phyloP scores from a whole-genome alignment of 2,113 vertebrate genomes.

The Toxotes jaculatrix region DNA sequence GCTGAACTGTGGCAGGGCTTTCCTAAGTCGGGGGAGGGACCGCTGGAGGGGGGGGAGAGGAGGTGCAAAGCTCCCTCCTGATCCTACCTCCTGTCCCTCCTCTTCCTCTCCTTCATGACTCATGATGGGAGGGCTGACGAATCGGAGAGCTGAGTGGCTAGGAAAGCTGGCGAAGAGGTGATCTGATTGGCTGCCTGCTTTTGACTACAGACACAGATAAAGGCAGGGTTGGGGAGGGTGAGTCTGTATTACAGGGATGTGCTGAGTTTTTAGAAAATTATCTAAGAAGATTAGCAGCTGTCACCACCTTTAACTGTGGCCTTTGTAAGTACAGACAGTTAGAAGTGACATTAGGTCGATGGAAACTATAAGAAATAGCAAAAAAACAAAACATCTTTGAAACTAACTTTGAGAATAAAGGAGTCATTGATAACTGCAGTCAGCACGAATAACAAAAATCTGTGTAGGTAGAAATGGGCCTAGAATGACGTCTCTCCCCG shows the following conservation, averaged over 20 bases:
- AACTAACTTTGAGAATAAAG: background rate
- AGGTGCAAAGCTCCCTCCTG: conserved; percentile 56
- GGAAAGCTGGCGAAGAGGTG: conserved; percentile 76
- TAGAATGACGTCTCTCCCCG: background rate
- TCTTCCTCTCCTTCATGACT: conserved; percentile 60
- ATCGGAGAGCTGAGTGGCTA: conserved; percentile 72
- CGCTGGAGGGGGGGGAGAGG: conserved; percentile 70
- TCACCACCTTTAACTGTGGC: background rate
- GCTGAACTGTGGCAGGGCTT: conserved; percentile 62
- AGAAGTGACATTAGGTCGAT: background rate
- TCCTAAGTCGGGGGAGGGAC: conserved; percentile 65
- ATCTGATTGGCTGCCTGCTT: conserved; percentile 77
- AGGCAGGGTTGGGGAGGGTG: conserved; percentile 44
- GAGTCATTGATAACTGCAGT: background rate
- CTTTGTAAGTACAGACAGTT: background rate
- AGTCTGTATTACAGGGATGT: conserved; percentile 1
- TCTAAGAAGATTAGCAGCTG: background rate
- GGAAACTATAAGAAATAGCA: background rate
- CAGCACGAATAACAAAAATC: background rate
- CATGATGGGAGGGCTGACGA: conserved; percentile 57
- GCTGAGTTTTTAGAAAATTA: background rate
- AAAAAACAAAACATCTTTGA: too few species aligned
- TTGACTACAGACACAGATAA: conserved; percentile 76
- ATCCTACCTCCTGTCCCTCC: conserved; percentile 68
- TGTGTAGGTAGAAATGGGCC: background rate